Evolutionary conservation across 1,140 invertebrate species (phyloP), one percentile per base, ranked within the genome.

Genomic region (Leptopilina boulardi): DNA sequence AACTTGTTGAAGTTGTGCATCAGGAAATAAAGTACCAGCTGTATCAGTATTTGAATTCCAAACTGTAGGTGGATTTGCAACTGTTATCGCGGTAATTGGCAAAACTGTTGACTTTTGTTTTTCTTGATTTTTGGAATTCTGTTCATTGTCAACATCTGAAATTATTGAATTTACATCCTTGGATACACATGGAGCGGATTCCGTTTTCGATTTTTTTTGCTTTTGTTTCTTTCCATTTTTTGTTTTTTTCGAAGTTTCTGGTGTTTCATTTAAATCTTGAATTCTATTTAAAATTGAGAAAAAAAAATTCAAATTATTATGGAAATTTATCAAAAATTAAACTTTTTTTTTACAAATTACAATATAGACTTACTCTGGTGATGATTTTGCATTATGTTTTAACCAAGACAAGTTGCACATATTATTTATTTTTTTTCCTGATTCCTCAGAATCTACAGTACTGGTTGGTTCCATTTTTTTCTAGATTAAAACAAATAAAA

Each of bases 11-110:
- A 74, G 38, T 8, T 82, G 76, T 30, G 71, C 41, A 59, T 80
- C 77, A 26, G 71, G 59, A 38, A 83, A 77, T 41, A 81, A 41
- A 9, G 74, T 9, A 73, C 74, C 71, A 11, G 30, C 30, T 71
- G 66, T 41, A 78, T 66, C 66, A 18, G 41, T 21, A 54, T 85
- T 72, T 59, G 81, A 70, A n/a, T 70, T 79, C 78, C 77, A 82
- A 21, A 74, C 23, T 34, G 74, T 81, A 15, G 59, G 11, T n/a
- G 59, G 6, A 26, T 30, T 30, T 66, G 59, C 3, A n/a, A 66
- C 26, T 66, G 59, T 15, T 30, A 66, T 15, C 2, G 13, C 3
- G 13, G 59, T n/a, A 10, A n/a, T 23, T n/a, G 59, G 59, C 23
- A 30, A n/a, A 30, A 66, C 26, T 66, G 3, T 66, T 13, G 26